A percentile compares a stretch with the other conserved stretches of the same genome.
Evolutionary conservation across 2,113 vertebrate species (phyloP).

Genomic region (Atrichornis clamosus): DNA sequence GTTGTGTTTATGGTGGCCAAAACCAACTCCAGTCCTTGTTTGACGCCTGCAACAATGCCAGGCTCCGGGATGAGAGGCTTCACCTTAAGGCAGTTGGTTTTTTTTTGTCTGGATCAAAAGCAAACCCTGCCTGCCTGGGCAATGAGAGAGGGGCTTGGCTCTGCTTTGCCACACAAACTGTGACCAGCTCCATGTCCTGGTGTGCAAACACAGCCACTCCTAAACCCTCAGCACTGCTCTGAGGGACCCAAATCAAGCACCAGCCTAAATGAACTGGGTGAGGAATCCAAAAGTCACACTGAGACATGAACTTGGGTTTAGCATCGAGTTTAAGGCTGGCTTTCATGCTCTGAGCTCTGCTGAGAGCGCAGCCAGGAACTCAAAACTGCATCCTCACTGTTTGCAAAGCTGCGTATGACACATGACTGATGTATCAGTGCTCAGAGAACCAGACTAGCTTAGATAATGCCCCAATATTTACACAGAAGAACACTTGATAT

Average conservation of each 20-base stretch:
- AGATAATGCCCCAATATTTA: not conserved
- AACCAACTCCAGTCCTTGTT: not conserved
- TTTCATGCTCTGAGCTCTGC: not conserved
- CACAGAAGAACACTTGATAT: not conserved
- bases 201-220: not conserved
- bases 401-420: not conserved
- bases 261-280: fast-evolving
- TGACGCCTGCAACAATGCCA: not conserved
- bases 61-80: not conserved
- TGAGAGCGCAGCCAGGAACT: not conserved
- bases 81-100: not conserved
- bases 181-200: not conserved
- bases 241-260: not conserved
- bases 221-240: not conserved
- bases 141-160: not conserved
- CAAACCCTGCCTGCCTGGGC: not conserved
- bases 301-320: not conserved
- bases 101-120: not conserved
- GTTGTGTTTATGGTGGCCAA: not conserved
- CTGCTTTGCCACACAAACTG: not conserved
- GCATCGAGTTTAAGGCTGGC: not conserved
- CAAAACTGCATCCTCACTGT: not conserved
- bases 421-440: not conserved
- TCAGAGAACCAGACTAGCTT: not conserved
- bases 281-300: not conserved